Evolutionary conservation across 2,113 vertebrate genomes (phyloP).

Genomic region (Chaetops frenatus): DNA sequence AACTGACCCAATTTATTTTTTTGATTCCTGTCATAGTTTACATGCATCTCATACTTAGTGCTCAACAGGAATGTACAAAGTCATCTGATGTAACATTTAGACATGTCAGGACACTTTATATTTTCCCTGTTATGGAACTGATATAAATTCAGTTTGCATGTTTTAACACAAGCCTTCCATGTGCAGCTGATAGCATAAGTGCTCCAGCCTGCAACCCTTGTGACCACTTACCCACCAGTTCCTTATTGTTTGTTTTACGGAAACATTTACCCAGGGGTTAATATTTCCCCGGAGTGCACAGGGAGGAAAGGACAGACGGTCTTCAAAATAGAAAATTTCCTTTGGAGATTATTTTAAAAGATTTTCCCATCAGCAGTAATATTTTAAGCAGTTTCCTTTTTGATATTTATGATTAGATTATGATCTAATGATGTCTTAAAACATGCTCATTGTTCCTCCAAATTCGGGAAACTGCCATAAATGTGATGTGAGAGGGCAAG

Average conservation of each 20-base stretch:
- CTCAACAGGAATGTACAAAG: background rate
- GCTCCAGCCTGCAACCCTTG: background rate
- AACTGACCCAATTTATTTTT: background rate
- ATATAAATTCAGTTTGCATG: background rate
- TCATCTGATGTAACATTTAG: background rate
- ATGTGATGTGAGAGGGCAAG: background rate
- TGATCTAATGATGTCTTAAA: background rate
- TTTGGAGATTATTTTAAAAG: slow-evolving; percentile 5
- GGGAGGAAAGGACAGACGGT: slow-evolving; percentile 2
- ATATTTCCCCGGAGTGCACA: slow-evolving; percentile 12
- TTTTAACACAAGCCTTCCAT: background rate
- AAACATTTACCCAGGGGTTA: background rate
- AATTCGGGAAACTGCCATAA: background rate
- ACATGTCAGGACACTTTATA: background rate
- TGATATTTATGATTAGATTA: slow-evolving; percentile 20
- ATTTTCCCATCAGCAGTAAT: slow-evolving; percentile 16
- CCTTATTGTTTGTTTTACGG: background rate
- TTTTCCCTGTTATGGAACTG: background rate
- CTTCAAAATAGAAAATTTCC: slow-evolving; percentile 37
- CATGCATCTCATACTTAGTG: background rate
- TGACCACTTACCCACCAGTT: background rate
- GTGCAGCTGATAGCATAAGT: background rate
- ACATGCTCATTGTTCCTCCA: background rate
- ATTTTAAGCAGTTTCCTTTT: slow-evolving; percentile 48
- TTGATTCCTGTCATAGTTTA: background rate